Evolutionary conservation across 1,140 invertebrate species (phyloP), one percentile per base, ranked within the genome.

Genomic region (Rhizoglyphus robini): DNA sequence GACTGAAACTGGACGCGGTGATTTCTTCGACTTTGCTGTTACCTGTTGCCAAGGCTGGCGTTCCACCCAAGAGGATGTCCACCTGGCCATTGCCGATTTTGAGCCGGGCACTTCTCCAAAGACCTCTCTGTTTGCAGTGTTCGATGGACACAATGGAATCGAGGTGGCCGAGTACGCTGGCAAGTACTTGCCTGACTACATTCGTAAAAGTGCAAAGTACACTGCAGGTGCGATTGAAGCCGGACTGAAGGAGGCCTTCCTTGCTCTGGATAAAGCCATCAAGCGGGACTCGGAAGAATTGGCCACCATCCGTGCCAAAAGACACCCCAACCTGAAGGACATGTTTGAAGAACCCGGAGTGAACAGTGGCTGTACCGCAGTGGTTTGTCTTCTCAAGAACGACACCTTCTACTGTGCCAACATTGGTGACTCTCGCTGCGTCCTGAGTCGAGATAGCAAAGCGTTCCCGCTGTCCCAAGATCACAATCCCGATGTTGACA

Each of bases 291-390:
- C 32, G 5, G 4, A 11, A n/a, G 58, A 47, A 41, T 27, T 60
- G 20, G 4, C 4, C 8, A 18, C 20, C 8, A 60, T 60, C 11
- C 20, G 58, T n/a, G 5, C 11, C 11, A 13, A 47, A 27, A n/a
- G 18, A n/a, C 20, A 32, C 25, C 20, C 20, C 8, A 27, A 8
- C n/a, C 5, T 32, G 27, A 5, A 8, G 8, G 25, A 11, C 11
- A 8, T 15, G 63, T 15, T 15, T 27, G 38, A 13, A 25, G 71
- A 83, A 77, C 89, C 90, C 60, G 92, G 90, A 13, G 84, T 83
- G 54, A 89, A 92, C 71, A 92, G 88, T 76, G 93, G 94, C 1
- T 94, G 90, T 69, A 97, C 94, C 31, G 94, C 94, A 47, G 92
- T 96, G 27, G 87, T 96, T 3, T 88, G 89, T 15, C 71, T 97